Percentiles rank a stretch among this genome's conserved stretches.
These are phyloP conservation scores for Solenopsis fugax DNA, from an alignment of 1,140 invertebrate species.

Conservation along the genomic window DNA sequence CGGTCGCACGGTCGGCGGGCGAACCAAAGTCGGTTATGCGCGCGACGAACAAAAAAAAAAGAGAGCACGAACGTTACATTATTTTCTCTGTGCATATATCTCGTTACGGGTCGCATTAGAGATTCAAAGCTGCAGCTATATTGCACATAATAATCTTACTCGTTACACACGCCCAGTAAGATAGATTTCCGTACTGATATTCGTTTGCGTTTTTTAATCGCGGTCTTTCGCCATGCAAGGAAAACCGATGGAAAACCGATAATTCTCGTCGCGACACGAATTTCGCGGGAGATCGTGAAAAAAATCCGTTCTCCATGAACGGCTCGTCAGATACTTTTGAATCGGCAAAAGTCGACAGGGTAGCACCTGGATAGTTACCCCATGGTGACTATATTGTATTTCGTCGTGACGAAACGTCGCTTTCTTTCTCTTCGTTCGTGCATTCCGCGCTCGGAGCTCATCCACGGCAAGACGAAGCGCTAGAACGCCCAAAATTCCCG, in stretches of 20 bases:
- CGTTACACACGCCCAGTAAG: slow-evolving; percentile 30
- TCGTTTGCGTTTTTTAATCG: slow-evolving; percentile 35
- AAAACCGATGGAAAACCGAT: slow-evolving; percentile 45
- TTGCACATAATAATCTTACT: slow-evolving; percentile 55
- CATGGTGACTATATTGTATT: background rate
- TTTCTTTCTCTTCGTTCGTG: slow-evolving; percentile 26
- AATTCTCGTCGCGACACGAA: slow-evolving; percentile 27
- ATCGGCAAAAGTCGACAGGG: background rate
- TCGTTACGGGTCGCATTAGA: slow-evolving; percentile 53
- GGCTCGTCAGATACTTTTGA: background rate
- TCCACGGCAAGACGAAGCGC: background rate
- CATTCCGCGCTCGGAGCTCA: slow-evolving; percentile 41
- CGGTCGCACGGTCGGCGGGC: slow-evolving; percentile 54
- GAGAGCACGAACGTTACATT: slow-evolving; percentile 31
- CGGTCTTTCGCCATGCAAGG: slow-evolving; percentile 8
- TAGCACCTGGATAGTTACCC: background rate
- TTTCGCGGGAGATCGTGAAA: slow-evolving; percentile 26
- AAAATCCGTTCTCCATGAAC: slow-evolving; percentile 18
- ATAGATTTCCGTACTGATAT: slow-evolving; percentile 50
- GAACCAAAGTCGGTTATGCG: slow-evolving; percentile 62
- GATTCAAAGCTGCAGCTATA: slow-evolving; percentile 47
- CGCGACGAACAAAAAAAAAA: slow-evolving; percentile 21
- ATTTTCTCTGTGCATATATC: slow-evolving; percentile 41
- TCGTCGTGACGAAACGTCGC: slow-evolving; percentile 1
- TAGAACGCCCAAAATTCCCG: slow-evolving; percentile 67